Base-by-base conservation (phyloP, 2,888 invertebrate genomes). In the Mythimna lalbum region DNA sequence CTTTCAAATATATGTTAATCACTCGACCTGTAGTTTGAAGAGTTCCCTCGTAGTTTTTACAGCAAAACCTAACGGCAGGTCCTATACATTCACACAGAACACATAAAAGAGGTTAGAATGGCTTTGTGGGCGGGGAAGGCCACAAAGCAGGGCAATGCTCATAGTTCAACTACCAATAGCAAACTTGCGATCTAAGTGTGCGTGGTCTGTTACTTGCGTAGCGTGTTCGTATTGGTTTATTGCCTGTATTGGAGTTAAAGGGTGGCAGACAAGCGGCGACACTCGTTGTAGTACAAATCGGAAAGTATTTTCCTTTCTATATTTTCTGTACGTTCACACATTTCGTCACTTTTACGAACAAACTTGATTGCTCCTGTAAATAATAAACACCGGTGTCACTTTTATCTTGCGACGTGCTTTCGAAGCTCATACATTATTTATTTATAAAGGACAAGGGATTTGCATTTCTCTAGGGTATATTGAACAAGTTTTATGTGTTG, bases 401-500 rank as follows among this genome's bases (percentile, higher is more conserved):
- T 84, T 78, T 76, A 78, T 80, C 73, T 74, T 62, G 59, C 76
- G 65, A 74, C 78, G 68, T 72, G 71, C 71, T 71, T 74, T 69
- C 60, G 67, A 62, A 71, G 63, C 82, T 86, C 90, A 92, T 94
- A 91, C 92, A 93, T 93, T 91, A 93, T 93, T 92, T 92, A 92
- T 93, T 89, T 87, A 85, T 83, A 86, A 87, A 88, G 88, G 89
- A 88, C 87, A 80, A 81, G 76, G 86, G 86, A 93, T 94, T 93
- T 94, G 90, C 94, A 94, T 92, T 87, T 90, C 89, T 87, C 88
- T 77, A 61, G 86, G 86, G 87, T 90, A 90, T 93, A 93, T 94
- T 93, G 92, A 90, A 91, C 92, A 94, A 94, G 90, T 94, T 94
- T 92, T 90, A 90, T 91, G 89, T 93, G 90, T 91, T 89, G 90